phyloP scores from a whole-genome alignment of 2,888 invertebrate species.

The Blomia tropicalis region DNA sequence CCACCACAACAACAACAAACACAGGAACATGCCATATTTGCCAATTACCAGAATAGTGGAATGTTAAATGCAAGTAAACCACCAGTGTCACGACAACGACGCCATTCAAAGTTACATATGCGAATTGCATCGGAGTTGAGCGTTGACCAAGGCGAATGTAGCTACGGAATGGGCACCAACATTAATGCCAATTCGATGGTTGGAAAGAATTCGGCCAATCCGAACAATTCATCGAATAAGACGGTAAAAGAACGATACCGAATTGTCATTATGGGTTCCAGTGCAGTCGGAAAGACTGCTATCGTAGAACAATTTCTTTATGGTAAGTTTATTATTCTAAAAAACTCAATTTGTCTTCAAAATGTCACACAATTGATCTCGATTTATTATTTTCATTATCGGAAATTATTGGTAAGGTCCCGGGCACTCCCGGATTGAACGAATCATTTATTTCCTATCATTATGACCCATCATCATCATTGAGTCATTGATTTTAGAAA shows the following conservation, averaged over 20 bases:
- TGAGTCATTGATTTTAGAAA: no score
- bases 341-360: no score
- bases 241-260: constrained; percentile 25
- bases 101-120: constrained; percentile 20
- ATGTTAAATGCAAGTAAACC: constrained; percentile 17
- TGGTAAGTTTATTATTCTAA: constrained; percentile 9
- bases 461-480: no score
- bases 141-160: constrained; percentile 16
- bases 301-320: constrained; percentile 28
- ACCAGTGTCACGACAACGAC: constrained; percentile 18
- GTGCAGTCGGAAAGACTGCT: constrained; percentile 28
- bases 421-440: no score
- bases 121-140: constrained; percentile 20
- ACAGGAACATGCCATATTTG: not conserved
- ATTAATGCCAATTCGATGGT: not conserved
- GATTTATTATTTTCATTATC: no score
- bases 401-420: no score
- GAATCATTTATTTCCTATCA: no score
- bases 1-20: no score
- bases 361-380: no score
- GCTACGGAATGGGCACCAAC: not conserved
- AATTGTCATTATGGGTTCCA: constrained; percentile 28
- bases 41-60: constrained; percentile 15
- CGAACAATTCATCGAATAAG: not conserved
- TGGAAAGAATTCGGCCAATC: not conserved